A percentile compares a stretch with the other conserved stretches of the same genome.
phyloP scores from a whole-genome alignment of 2,797 vertebrate species.

The Pseudomugil tenellus region DNA sequence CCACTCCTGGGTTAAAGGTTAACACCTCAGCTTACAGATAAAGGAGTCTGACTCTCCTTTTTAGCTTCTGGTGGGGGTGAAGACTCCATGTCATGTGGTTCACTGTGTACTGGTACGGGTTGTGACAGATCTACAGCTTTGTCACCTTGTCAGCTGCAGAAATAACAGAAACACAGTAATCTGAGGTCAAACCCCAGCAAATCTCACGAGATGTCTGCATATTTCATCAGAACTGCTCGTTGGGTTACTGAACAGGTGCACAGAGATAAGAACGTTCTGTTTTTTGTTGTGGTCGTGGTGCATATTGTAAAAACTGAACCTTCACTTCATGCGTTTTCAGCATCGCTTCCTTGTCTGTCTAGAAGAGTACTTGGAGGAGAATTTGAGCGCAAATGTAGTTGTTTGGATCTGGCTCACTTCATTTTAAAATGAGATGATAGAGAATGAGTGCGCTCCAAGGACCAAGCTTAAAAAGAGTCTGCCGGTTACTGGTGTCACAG shows the following conservation, averaged over 20 bases:
- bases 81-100: neutral
- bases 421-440: neutral
- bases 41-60: constrained; percentile 10
- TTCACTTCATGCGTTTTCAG: neutral
- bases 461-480: neutral
- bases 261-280: neutral
- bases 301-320: neutral
- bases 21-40: constrained; percentile 30
- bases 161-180: constrained; percentile 3
- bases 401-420: neutral
- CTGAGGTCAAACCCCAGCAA: neutral
- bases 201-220: constrained; percentile 6
- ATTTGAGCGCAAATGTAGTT: neutral
- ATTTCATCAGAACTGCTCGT: neutral
- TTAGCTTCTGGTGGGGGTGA: constrained; percentile 10
- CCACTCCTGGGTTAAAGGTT: constrained; percentile 40
- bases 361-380: neutral
- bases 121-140: neutral
- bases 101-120: neutral
- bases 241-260: constrained; percentile 2
- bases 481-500: constrained; percentile 2
- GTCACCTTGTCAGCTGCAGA: constrained; percentile 2
- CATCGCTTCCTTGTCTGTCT: neutral
- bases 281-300: neutral
- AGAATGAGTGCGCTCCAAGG: neutral